phyloP scores from a whole-genome alignment of 1,140 invertebrate genomes.

The Tribolium castaneum region DNA sequence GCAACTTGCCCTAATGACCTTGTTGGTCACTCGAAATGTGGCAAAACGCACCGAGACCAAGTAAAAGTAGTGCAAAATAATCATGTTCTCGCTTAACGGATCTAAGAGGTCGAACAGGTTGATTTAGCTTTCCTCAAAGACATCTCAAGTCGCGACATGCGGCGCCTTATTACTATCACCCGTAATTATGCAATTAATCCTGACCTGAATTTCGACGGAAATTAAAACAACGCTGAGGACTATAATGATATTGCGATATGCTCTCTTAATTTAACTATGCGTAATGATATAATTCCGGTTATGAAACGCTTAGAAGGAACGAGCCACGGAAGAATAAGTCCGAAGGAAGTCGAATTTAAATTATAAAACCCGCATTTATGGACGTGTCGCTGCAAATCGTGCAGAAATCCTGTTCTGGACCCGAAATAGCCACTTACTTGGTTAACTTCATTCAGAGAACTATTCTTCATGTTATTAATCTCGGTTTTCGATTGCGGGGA shows the following conservation, averaged over 20 bases:
- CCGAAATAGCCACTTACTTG: slow-evolving; percentile 60
- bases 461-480: slow-evolving; percentile 60
- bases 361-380: too few relatives aligned
- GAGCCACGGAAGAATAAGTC: too few relatives aligned
- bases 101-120: slow-evolving; percentile 31
- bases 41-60: too few relatives aligned
- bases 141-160: not conserved
- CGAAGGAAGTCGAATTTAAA: too few relatives aligned
- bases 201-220: slow-evolving; percentile 3
- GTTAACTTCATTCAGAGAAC: slow-evolving; percentile 60
- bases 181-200: slow-evolving; percentile 5
- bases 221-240: not conserved
- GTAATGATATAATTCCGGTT: slow-evolving; percentile 20
- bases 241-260: not conserved
- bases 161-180: not conserved
- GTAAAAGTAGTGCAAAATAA: slow-evolving; percentile 36
- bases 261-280: slow-evolving; percentile 16
- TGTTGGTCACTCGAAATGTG: not conserved
- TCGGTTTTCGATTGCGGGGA: slow-evolving; percentile 56
- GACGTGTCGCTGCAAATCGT: too few relatives aligned
- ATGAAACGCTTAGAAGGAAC: too few relatives aligned
- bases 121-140: slow-evolving; percentile 11
- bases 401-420: too few relatives aligned
- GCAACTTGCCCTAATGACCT: not conserved
- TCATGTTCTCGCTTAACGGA: slow-evolving; percentile 31